phyloP scores from a whole-genome alignment of 2,113 vertebrate species.

The Muscicapa adusta region DNA sequence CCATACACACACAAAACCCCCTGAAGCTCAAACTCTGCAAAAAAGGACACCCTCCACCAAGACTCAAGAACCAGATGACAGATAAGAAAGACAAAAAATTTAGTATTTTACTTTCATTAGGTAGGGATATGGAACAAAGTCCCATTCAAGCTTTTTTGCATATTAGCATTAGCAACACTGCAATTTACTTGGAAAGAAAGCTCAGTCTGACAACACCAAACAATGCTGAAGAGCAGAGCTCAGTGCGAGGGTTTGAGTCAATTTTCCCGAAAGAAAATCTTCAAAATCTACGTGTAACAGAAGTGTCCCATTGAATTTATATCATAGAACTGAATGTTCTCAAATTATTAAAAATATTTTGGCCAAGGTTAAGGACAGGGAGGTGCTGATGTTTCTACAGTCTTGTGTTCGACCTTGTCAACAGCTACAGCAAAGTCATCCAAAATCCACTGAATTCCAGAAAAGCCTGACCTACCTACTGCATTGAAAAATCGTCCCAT shows the following conservation, averaged over 20 bases:
- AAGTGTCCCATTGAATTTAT: neutral
- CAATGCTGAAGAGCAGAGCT: neutral
- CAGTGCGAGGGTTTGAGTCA: neutral
- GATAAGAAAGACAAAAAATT: neutral
- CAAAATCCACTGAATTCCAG: constrained; percentile 33
- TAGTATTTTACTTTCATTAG: neutral
- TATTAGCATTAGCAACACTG: neutral
- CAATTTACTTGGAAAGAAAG: neutral
- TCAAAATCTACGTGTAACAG: neutral
- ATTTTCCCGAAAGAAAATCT: neutral
- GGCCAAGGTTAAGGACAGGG: neutral
- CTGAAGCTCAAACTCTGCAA: neutral
- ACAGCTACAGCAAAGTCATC: constrained; percentile 43
- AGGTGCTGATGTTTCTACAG: constrained; percentile 20
- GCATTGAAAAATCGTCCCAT: neutral
- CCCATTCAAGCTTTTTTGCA: neutral
- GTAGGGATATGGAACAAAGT: neutral
- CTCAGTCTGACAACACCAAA: neutral
- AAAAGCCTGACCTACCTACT: constrained; percentile 7
- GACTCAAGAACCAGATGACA: neutral
- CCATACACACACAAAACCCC: accelerated
- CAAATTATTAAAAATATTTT: constrained; percentile 23
- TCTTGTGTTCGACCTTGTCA: constrained; percentile 31
- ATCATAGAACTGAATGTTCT: neutral
- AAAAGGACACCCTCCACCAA: neutral